phyloP scores from a whole-genome alignment of 2,888 invertebrate genomes.

The Epinotia bilunana region DNA sequence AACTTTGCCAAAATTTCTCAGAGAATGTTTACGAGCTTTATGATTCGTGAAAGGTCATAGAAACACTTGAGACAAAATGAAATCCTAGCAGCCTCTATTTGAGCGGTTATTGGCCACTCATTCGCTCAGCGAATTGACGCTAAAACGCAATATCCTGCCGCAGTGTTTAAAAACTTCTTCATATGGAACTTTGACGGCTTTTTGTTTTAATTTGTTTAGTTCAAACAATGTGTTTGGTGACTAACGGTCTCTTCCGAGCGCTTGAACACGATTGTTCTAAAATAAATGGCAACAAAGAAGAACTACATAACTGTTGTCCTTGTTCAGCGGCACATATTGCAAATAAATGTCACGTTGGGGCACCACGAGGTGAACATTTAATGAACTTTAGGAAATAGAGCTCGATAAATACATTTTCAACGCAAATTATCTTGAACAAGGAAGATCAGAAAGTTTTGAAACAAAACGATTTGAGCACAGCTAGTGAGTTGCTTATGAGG shows the following conservation, averaged over 20 bases:
- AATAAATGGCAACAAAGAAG: constrained; percentile 30
- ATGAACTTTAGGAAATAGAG: neutral
- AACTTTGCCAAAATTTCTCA: constrained; percentile 35
- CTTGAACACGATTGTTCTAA: constrained; percentile 38
- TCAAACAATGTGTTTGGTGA: constrained; percentile 38
- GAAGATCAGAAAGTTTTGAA: neutral
- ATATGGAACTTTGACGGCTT: constrained; percentile 43
- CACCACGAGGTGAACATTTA: neutral
- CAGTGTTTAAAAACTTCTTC: constrained; percentile 61
- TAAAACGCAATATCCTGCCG: constrained; percentile 74
- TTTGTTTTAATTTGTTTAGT: constrained; percentile 43
- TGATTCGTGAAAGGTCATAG: constrained; percentile 46
- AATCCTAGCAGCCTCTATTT: constrained; percentile 52
- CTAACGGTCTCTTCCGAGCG: constrained; percentile 37
- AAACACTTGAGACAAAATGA: constrained; percentile 43
- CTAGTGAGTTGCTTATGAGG: too few species aligned
- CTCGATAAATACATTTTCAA: neutral
- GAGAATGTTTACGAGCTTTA: constrained; percentile 38
- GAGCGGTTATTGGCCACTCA: constrained; percentile 75
- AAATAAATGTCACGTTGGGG: neutral
- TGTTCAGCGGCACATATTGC: constrained; percentile 17
- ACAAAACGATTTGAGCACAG: too few species aligned
- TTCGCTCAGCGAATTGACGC: constrained; percentile 65
- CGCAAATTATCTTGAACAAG: neutral
- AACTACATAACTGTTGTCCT: constrained; percentile 7